These are phyloP conservation scores for Tachina fera DNA, from an alignment of 2,888 invertebrate species.

Conservation along the genomic window DNA sequence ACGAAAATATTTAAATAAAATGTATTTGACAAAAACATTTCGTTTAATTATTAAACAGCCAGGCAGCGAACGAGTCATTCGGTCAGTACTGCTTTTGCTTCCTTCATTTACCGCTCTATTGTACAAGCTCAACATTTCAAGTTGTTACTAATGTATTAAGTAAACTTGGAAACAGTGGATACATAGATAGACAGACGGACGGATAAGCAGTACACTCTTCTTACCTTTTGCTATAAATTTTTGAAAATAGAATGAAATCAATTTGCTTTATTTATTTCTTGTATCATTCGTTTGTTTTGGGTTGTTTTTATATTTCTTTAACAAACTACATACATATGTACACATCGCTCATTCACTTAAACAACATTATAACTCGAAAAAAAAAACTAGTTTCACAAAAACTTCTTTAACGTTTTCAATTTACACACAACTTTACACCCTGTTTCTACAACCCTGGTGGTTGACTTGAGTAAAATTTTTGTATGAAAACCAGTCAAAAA, in stretches of 20 bases:
- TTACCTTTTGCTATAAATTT: conserved; percentile 7
- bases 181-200: conserved; percentile 7
- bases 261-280: conserved; percentile 10
- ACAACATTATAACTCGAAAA: too few species aligned
- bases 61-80: conserved; percentile 22
- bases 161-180: conserved; percentile 10
- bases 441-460: too few species aligned
- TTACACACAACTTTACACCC: too few species aligned
- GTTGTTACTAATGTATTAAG: conserved; percentile 61
- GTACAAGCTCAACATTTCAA: conserved; percentile 45
- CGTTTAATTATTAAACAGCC: conserved; percentile 54
- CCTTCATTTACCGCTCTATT: conserved; percentile 25
- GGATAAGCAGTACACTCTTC: background rate
- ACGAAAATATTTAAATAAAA: conserved; percentile 59
- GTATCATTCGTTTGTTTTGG: conserved; percentile 28
- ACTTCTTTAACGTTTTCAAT: too few species aligned
- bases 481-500: too few species aligned
- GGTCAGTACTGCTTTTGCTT: conserved; percentile 3
- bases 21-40: conserved; percentile 60
- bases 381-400: too few species aligned
- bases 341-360: background rate
- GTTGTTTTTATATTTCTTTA: conserved; percentile 15
- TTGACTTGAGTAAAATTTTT: too few species aligned
- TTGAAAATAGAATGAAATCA: conserved; percentile 24
- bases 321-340: background rate